A percentile compares a stretch with the other conserved stretches of the same genome.
Evolutionary conservation across 2,888 invertebrate genomes (phyloP).

Genomic region (Cerastis rubricosa): DNA sequence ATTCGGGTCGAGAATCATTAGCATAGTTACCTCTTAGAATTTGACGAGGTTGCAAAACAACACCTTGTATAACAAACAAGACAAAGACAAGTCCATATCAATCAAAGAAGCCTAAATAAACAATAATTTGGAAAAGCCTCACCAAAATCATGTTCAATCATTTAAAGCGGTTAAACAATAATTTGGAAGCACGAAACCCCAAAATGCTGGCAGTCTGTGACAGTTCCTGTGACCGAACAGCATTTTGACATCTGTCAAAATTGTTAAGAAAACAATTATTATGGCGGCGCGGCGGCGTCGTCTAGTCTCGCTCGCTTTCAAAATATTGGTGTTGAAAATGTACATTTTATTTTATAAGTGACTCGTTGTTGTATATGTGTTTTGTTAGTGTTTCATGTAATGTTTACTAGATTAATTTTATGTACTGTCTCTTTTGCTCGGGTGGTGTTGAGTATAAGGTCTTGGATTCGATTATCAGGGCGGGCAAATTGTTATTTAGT

Average conservation of each 20-base stretch:
- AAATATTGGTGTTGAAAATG: constrained; percentile 39
- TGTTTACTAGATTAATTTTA: not conserved
- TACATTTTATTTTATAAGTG: constrained; percentile 27
- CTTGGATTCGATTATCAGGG: not conserved
- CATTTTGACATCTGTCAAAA: constrained; percentile 64
- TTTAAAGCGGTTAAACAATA: constrained; percentile 40
- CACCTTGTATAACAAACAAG: constrained; percentile 25
- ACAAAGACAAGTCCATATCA: constrained; percentile 15
- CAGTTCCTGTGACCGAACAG: constrained; percentile 32
- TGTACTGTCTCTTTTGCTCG: not conserved
- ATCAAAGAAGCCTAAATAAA: not conserved
- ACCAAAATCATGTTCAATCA: constrained; percentile 31
- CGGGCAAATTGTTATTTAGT: not conserved
- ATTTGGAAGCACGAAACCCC: constrained; percentile 33
- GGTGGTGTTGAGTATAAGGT: not conserved
- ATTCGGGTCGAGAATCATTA: too few relatives aligned
- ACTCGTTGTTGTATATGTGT: not conserved
- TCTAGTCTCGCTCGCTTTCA: not conserved
- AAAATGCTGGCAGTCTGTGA: constrained; percentile 48
- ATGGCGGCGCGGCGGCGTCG: constrained; percentile 14
- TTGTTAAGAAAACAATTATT: constrained; percentile 51
- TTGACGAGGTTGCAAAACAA: too few relatives aligned
- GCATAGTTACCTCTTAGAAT: too few relatives aligned
- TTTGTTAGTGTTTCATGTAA: not conserved
- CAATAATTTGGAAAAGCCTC: not conserved